Evolutionary conservation across 2,113 vertebrate genomes (phyloP), one percentile per base, ranked within the genome.

Genomic region (Daboia siamensis): DNA sequence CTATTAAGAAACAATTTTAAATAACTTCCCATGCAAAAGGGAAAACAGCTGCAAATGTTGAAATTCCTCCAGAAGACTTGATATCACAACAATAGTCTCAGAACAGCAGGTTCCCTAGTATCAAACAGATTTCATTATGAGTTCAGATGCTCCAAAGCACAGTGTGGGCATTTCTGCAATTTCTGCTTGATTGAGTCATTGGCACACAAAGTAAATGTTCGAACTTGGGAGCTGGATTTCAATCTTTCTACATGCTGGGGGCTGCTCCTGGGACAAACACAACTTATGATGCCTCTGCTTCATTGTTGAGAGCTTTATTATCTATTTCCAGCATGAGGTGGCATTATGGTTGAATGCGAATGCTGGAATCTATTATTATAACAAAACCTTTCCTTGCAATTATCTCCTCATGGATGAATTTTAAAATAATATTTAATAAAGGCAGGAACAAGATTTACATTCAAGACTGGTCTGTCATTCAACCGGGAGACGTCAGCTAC

Each of bases 21-120:
- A 55, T 46, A 92, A 80, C 61, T 56, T 64, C 23, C 52, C 9
- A 4, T 52, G 74, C 51, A 88, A 92, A 51, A 46, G 33, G 51
- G 51, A 92, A 88, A 88, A 54, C 91, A 92, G n/a, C 59, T 88
- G 91, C 86, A 92, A 88, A 56, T 88, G 61, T 33, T 92, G 91
- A 92, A 74, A 46, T 88, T n/a, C 91, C 52, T 55, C 86, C 86
- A 92, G 24, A 80, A 88, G 61, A 74, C 29, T 9, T 44, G 57
- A 88, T 91, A 69, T 44, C n/a, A 54, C 4, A 29, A 29, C 15
- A 48, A 26, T 92, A 55, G 51, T 88, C 33, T 88, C 61, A 29
- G 86, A 92, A 80, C 91, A 92, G 86, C 57, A 87, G 48, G 91
- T 88, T 44, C 21, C 48, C 39, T 92, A 46, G 51, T 46, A 88